Conservation (phyloP, 2,888 invertebrate genomes). For the Xestia sexstrigata region DNA sequence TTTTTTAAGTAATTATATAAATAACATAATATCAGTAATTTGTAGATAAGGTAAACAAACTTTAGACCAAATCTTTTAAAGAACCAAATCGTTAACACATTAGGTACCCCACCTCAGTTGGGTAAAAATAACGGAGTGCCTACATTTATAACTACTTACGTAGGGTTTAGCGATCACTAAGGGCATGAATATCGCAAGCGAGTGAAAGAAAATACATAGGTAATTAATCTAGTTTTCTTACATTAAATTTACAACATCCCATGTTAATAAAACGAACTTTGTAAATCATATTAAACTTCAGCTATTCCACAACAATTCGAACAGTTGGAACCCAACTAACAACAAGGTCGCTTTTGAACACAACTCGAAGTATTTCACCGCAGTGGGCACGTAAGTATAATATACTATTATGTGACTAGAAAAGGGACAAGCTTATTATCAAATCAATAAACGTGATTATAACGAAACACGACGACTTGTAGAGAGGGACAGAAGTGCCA, state of each 20-base stretch:
- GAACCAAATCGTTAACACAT: background rate
- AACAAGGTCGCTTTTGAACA: conserved; percentile 10
- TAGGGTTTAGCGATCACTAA: background rate
- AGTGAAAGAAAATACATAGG: background rate
- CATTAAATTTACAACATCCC: background rate
- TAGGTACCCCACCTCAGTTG: too few species aligned
- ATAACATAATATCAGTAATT: background rate
- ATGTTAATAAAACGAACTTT: background rate
- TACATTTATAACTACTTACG: background rate
- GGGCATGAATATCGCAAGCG: background rate
- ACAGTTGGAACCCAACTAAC: background rate
- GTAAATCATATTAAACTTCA: background rate
- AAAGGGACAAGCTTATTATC: conserved; percentile 62
- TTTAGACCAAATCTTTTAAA: background rate
- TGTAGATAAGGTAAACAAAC: background rate
- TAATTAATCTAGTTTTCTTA: background rate
- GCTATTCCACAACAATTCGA: background rate
- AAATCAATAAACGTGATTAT: conserved; percentile 64
- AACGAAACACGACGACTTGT: conserved; percentile 26
- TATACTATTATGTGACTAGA: conserved; percentile 44
- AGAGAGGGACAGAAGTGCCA: conserved; percentile 18
- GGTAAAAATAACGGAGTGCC: background rate
- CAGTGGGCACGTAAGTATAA: background rate
- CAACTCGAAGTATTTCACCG: conserved; percentile 33
- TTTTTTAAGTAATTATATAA: background rate